A percentile compares a stretch with the other conserved stretches of the same genome.
These are phyloP conservation scores for Gambusia affinis DNA, from an alignment of 2,113 vertebrate species.

Conservation along the genomic window DNA sequence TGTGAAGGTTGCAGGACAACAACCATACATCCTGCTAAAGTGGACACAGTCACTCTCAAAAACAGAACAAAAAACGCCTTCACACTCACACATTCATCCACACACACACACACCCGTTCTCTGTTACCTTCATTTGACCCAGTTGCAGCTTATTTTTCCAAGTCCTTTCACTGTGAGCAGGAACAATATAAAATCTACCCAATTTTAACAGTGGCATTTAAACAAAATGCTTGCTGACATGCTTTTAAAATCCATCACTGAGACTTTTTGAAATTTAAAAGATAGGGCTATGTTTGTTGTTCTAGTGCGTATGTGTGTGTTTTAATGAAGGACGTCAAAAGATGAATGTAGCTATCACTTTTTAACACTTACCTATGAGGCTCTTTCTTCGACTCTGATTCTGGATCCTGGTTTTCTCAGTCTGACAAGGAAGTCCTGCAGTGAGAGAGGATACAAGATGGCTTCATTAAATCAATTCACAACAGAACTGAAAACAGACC, in stretches of 20 bases:
- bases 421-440: conserved; percentile 94
- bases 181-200: conserved; percentile 45
- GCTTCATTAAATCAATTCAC: not conserved
- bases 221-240: conserved; percentile 44
- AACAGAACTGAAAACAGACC: not conserved
- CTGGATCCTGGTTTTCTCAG: conserved; percentile 95
- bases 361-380: conserved; percentile 87
- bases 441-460: conserved; percentile 44
- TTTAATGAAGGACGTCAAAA: conserved; percentile 15
- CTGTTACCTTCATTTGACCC: conserved; percentile 66
- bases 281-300: not conserved
- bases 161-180: conserved; percentile 54
- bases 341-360: conserved; percentile 17
- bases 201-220: conserved; percentile 22
- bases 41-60: conserved; percentile 54
- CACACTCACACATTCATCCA: not conserved
- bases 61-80: conserved; percentile 28
- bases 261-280: conserved; percentile 16
- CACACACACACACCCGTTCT: conserved; percentile 24
- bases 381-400: conserved; percentile 90
- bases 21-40: conserved; percentile 70
- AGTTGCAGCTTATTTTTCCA: conserved; percentile 63
- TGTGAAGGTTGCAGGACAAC: conserved; percentile 58
- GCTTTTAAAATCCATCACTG: conserved; percentile 14
- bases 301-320: not conserved